Evolutionary conservation across 2,797 vertebrate genomes (phyloP), one percentile per base, ranked within the genome.

Genomic region (Momotus momota): DNA sequence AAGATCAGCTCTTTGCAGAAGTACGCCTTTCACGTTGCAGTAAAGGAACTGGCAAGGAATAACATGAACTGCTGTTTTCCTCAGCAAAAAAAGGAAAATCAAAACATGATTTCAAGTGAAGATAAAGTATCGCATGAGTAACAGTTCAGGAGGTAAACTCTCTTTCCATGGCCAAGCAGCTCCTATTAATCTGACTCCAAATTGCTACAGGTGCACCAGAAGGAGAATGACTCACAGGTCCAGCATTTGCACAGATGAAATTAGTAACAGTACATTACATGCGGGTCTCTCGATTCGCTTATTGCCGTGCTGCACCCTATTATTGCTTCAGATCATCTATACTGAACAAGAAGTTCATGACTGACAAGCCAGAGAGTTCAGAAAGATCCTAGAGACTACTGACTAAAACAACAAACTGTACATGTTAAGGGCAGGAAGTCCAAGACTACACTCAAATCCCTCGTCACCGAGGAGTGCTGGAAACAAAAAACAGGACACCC

Each of bases 251-350:
- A 86, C 25, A 52, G 67, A 92, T 67, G 60, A 66, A 92, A 58
- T 85, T 9, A 81, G 52, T 66, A 73, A 81, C 8, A 80, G 72
- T 89, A 88, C 81, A 71, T 83, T 77, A 91, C 85, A 89, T 95
- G 96, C 86, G 86, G 93, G 94, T 96, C 88, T 94, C 90, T 94
- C 86, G 90, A 64, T 94, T 69, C 80, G 61, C 54, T 91, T 96
- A 92, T 86, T 96, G 94, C 75, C 54, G 35, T 69, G 61, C 86
- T 92, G 81, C 92, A 91, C 84, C 33, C 1, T 40, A 46, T 92
- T 95, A 96, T 94, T 97, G 94, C 96, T 96, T 95, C 69, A 13
- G 74, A 71, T 65, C 64, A 31, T 1, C 2, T 73, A n/a, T 54
- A 79, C 16, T 57, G 84, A 87, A 82, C 67, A 70, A 71, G 72